phyloP scores from a whole-genome alignment of 2,113 vertebrate genomes.

The Myocastor coypus region DNA sequence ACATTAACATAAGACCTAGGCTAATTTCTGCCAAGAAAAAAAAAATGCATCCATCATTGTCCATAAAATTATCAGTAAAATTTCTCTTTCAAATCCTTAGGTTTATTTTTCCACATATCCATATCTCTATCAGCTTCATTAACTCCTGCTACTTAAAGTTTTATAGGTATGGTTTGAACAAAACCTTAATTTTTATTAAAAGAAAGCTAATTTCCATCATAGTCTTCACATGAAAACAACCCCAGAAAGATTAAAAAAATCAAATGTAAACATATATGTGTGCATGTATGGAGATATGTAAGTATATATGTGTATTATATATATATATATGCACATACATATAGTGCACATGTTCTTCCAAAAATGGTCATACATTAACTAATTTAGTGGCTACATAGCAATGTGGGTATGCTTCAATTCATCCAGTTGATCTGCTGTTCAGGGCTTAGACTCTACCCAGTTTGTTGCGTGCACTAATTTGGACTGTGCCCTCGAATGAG shows the following conservation, averaged over 20 bases:
- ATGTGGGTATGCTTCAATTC: neutral
- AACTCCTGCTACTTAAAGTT: slow-evolving; percentile 14
- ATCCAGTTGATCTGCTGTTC: slow-evolving; percentile 19
- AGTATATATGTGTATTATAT: too few relatives aligned
- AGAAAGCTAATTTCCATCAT: slow-evolving; percentile 39
- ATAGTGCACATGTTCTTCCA: neutral
- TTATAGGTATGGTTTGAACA: slow-evolving; percentile 3
- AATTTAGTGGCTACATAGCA: neutral
- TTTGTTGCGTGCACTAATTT: neutral
- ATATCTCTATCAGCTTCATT: neutral
- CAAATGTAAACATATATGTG: neutral
- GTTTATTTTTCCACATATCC: neutral
- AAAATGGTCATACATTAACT: neutral
- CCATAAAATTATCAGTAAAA: slow-evolving; percentile 1
- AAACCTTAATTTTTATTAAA: slow-evolving; percentile 23
- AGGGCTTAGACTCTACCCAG: neutral
- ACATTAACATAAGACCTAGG: neutral
- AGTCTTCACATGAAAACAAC: slow-evolving; percentile 28
- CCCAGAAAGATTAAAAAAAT: slow-evolving; percentile 12
- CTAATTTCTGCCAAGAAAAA: neutral
- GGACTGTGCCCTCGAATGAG: neutral
- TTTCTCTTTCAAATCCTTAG: slow-evolving; percentile 21
- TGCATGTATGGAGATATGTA: neutral
- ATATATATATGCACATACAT: neutral
- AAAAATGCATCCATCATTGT: neutral